Base-by-base conservation (phyloP, 2,797 vertebrate genomes). In the Fundulus diaphanus region DNA sequence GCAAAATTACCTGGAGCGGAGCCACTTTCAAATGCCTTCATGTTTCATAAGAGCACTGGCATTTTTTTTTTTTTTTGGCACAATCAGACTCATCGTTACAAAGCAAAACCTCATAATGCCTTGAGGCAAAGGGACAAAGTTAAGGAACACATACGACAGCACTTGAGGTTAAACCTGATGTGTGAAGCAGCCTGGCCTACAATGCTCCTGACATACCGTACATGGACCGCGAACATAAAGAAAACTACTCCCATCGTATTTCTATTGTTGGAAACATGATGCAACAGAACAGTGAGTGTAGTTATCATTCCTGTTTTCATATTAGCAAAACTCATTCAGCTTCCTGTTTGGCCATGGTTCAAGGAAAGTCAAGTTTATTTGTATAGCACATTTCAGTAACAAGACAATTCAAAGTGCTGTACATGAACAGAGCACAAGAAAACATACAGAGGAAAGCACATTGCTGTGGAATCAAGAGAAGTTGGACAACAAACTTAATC, bases 241-340 rank as follows among this genome's bases (percentile, higher is more conserved):
- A 15, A 49, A 68, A 7, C 51, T 20, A 27, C 44, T 52, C 35
- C 46, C 27, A 35, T 67, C 46, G 1, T 61, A 31, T 76, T 81
- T 79, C 70, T 52, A 1, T 42, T 54, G 37, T 66, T 3, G 37
- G 48, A 73, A 71, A 70, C 37, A 59, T 78, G 48, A 78, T 29
- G 49, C 44, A 73, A 76, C 56, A 70, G 29, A 7, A 2, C 24
- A 52, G 49, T 0, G 0, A 59, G 22, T 65, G 22, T 2, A 56
- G 33, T 80, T 29, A 46, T 79, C 51, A 78, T 70, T 89, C 77
- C 75, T 82, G 85, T 84, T 90, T 42, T 42, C 13, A 66, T n/a
- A n/a, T 66, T 82, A 74, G 52, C 77, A 72, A 9, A 0, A 31
- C 70, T 59, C 16, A n/a, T 82, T 67, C 3, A 31, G 81, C 80